Conservation (phyloP, 2,113 vertebrate species). For the Hydrochoerus hydrochaeris region DNA sequence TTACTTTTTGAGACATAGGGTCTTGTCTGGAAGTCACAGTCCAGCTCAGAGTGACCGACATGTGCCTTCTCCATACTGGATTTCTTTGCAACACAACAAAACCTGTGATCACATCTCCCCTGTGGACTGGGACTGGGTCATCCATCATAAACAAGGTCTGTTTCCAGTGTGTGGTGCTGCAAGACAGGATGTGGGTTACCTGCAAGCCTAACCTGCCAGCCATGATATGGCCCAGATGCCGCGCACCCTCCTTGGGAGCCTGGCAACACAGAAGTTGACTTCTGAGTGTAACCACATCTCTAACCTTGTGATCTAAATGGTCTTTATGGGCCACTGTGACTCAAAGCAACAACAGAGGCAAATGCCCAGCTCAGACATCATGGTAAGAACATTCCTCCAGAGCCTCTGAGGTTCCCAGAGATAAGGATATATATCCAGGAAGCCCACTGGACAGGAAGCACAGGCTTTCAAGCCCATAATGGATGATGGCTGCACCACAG, state of each 20-base stretch:
- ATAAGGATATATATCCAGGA: neutral
- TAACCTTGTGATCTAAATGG: accelerated
- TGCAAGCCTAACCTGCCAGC: neutral
- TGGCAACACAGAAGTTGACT: neutral
- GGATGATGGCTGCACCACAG: neutral
- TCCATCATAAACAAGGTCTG: slow-evolving; percentile 93
- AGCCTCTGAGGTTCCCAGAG: neutral
- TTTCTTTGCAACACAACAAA: slow-evolving; percentile 86
- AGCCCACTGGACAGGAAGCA: neutral
- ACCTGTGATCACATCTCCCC: slow-evolving; percentile 85
- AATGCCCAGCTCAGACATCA: neutral
- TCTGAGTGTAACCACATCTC: neutral
- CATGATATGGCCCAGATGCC: neutral
- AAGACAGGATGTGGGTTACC: neutral
- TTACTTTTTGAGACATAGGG: slow-evolving; percentile 79
- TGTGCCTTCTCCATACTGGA: slow-evolving; percentile 89
- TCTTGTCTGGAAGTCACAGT: slow-evolving; percentile 78
- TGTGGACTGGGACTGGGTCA: slow-evolving; percentile 79
- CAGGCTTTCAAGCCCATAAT: neutral
- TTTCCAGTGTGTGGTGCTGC: slow-evolving; percentile 91
- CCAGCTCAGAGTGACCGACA: slow-evolving; percentile 89
- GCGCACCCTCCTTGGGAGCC: neutral
- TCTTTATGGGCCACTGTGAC: neutral
- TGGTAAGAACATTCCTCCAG: neutral
- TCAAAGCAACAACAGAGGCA: neutral